Conservation (phyloP, 2,888 invertebrate species). For the Protophormia terraenovae region DNA sequence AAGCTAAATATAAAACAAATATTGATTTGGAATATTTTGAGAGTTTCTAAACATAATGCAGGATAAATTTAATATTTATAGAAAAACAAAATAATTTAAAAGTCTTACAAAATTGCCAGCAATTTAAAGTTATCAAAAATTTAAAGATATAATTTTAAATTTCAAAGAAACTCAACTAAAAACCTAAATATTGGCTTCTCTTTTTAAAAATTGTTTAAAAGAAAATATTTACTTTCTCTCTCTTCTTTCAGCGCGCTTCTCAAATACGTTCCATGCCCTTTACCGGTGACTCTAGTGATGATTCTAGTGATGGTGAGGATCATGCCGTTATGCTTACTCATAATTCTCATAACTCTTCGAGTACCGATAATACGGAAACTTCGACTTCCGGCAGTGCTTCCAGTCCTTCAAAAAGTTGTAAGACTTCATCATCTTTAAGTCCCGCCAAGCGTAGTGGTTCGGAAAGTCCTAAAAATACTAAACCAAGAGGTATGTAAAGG, state of each 20-base stretch:
- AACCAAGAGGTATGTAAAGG: slow-evolving; percentile 89
- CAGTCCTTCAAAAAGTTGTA: slow-evolving; percentile 92
- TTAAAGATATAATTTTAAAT: no score
- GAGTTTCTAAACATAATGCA: no score
- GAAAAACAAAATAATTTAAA: no score
- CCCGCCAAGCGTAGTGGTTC: slow-evolving; percentile 93
- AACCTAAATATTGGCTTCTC: background rate
- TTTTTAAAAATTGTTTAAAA: background rate
- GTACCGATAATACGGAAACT: slow-evolving; percentile 84
- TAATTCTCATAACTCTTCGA: slow-evolving; percentile 81
- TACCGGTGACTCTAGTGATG: slow-evolving; percentile 96
- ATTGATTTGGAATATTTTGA: no score
- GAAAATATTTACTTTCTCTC: background rate
- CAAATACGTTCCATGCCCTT: slow-evolving; percentile 98
- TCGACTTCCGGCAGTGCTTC: slow-evolving; percentile 86
- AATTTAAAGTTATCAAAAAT: no score
- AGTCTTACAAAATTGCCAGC: no score
- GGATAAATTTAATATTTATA: no score
- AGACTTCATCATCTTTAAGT: slow-evolving; percentile 92
- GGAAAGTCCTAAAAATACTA: slow-evolving; percentile 88
- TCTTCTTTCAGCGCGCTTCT: slow-evolving; percentile 88
- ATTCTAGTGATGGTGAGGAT: slow-evolving; percentile 96
- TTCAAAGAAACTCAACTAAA: no score
- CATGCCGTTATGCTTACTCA: slow-evolving; percentile 81
- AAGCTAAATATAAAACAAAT: no score